These are phyloP conservation scores for Endomychus coccineus DNA, from an alignment of 2,888 invertebrate species.

Conservation along the genomic window DNA sequence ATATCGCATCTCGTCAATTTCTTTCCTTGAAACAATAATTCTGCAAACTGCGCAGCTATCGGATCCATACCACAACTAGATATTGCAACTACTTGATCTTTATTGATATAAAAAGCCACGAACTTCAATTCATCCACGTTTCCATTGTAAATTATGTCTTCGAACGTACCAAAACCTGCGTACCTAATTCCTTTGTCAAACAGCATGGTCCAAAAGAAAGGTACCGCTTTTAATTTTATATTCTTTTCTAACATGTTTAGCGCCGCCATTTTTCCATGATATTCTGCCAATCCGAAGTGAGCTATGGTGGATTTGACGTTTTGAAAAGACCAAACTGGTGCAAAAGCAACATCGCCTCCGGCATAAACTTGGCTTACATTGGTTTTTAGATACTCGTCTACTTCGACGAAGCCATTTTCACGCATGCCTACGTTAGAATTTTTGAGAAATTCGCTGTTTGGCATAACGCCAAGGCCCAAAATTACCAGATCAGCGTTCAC, in stretches of 20 bases:
- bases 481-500: constrained; percentile 76
- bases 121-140: constrained; percentile 68
- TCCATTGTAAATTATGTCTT: constrained; percentile 69
- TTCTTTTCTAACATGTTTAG: constrained; percentile 70
- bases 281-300: constrained; percentile 86
- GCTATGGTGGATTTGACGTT: constrained; percentile 66
- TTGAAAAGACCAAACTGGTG: constrained; percentile 65
- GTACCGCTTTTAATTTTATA: constrained; percentile 61
- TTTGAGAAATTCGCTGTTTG: constrained; percentile 74
- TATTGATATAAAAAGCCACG: constrained; percentile 68
- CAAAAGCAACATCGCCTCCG: constrained; percentile 87
- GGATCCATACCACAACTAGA: constrained; percentile 81
- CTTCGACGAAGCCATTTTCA: constrained; percentile 57
- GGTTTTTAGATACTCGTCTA: constrained; percentile 68
- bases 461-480: constrained; percentile 75
- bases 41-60: constrained; percentile 81
- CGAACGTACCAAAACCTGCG: constrained; percentile 70
- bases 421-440: constrained; percentile 63
- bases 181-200: constrained; percentile 58
- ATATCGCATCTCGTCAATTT: constrained; percentile 57
- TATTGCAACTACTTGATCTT: constrained; percentile 69
- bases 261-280: constrained; percentile 84
- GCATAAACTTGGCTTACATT: constrained; percentile 73
- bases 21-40: constrained; percentile 60
- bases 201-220: constrained; percentile 89